Conservation (phyloP, 2,888 invertebrate species). For the Anagyrus pseudococci region DNA sequence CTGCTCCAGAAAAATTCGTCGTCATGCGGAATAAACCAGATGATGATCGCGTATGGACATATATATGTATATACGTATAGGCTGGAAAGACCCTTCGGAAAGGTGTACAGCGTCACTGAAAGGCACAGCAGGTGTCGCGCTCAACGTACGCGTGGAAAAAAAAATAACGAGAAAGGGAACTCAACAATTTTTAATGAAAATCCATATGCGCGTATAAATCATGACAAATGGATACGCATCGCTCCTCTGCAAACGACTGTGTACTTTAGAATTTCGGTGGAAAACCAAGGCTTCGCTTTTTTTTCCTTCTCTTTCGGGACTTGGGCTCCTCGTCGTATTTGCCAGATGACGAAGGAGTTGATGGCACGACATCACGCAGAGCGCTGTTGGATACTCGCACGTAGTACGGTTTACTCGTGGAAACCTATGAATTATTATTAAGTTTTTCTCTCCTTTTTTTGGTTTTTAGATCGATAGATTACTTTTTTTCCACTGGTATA, state of each 20-base stretch:
- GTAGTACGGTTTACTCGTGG: too few species aligned
- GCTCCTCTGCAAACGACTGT: slow-evolving; percentile 42
- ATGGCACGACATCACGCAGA: slow-evolving; percentile 51
- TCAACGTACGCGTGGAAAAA: too few species aligned
- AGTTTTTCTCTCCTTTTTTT: too few species aligned
- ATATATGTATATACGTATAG: not conserved
- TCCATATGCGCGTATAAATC: slow-evolving; percentile 29
- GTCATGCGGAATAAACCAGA: not conserved
- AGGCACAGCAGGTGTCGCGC: slow-evolving; percentile 4
- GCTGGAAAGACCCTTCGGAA: too few species aligned
- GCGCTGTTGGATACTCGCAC: too few species aligned
- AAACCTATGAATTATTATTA: too few species aligned
- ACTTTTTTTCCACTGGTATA: too few species aligned
- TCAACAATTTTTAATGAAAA: slow-evolving; percentile 12
- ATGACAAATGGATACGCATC: slow-evolving; percentile 45
- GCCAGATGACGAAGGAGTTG: slow-evolving; percentile 51
- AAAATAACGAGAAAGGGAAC: not conserved
- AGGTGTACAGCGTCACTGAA: too few species aligned
- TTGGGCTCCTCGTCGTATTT: slow-evolving; percentile 13
- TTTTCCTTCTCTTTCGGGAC: not conserved
- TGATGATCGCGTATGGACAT: not conserved
- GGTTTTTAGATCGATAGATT: too few species aligned
- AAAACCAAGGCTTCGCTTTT: too few species aligned
- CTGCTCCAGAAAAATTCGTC: not conserved
- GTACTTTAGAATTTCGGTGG: slow-evolving; percentile 12